These are phyloP conservation scores for Anhinga rufa DNA, from an alignment of 2,113 vertebrate species.

Conservation along the genomic window DNA sequence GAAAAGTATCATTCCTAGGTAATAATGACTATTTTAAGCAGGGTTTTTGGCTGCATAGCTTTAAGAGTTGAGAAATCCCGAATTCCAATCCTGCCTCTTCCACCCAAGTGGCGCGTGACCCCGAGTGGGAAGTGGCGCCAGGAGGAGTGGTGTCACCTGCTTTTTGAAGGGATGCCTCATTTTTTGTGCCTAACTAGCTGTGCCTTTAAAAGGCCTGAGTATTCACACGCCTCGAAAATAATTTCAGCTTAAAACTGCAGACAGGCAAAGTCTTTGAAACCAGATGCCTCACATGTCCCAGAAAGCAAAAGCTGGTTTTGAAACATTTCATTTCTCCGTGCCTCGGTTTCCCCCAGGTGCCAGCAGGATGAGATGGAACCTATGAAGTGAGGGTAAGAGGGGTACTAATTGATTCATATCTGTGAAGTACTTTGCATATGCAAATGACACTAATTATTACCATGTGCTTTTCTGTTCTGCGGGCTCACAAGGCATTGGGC, in stretches of 20 bases:
- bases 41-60: not conserved
- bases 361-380: not conserved
- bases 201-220: not conserved
- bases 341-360: not conserved
- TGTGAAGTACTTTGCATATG: not conserved
- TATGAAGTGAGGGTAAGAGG: not conserved
- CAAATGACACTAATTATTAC: not conserved
- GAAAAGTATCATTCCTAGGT: not conserved
- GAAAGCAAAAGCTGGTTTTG: not conserved
- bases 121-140: not conserved
- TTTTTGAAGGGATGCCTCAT: not conserved
- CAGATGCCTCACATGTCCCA: not conserved
- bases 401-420: not conserved
- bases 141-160: not conserved
- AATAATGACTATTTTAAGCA: not conserved
- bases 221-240: not conserved
- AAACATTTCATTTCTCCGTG: not conserved
- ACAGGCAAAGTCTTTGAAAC: not conserved
- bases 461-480: not conserved
- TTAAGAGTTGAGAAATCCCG: not conserved
- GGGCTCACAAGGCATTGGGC: not conserved
- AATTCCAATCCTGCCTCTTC: not conserved
- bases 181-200: not conserved
- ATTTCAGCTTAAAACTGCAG: not conserved
- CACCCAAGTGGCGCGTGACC: not conserved